Evolutionary conservation across 2,888 invertebrate genomes (phyloP).

Genomic region (Myathropa florea): DNA sequence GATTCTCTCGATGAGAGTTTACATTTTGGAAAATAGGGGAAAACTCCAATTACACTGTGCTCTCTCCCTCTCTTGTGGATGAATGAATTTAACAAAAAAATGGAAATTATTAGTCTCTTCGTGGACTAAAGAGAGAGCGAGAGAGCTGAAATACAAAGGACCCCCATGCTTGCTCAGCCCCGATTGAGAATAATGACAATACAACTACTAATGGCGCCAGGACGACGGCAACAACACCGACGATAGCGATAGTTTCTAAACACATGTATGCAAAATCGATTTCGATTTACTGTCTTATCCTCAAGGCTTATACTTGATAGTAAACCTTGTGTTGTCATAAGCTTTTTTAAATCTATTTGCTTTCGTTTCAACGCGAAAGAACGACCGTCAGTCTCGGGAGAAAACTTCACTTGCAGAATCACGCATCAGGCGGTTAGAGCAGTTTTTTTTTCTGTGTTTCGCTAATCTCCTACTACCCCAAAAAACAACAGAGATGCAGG

Average conservation of each 20-base stretch:
- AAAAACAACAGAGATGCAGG: too few species aligned
- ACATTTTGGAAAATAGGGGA: constrained; percentile 13
- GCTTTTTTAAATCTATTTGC: not conserved
- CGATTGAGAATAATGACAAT: constrained; percentile 33
- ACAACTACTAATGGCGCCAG: constrained; percentile 58
- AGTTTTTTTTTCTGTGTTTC: not conserved
- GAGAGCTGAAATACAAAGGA: constrained; percentile 14
- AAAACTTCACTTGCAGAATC: too few species aligned
- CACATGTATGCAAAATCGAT: constrained; percentile 57
- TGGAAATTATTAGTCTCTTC: constrained; percentile 20
- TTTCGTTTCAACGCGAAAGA: not conserved
- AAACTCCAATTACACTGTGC: not conserved
- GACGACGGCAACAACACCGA: not conserved
- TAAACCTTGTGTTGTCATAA: not conserved
- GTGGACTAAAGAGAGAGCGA: constrained; percentile 20
- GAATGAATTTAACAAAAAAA: constrained; percentile 6
- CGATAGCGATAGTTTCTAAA: constrained; percentile 29
- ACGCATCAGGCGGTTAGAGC: not conserved
- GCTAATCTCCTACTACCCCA: too few species aligned
- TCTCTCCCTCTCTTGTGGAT: constrained; percentile 8
- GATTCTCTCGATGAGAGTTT: constrained; percentile 21
- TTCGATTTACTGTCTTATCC: constrained; percentile 36
- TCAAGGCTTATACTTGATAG: not conserved
- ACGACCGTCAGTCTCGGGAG: too few species aligned
- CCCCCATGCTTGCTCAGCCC: constrained; percentile 15